Base-by-base conservation (phyloP, 2,888 invertebrate species). In the Autographa pulchrina region DNA sequence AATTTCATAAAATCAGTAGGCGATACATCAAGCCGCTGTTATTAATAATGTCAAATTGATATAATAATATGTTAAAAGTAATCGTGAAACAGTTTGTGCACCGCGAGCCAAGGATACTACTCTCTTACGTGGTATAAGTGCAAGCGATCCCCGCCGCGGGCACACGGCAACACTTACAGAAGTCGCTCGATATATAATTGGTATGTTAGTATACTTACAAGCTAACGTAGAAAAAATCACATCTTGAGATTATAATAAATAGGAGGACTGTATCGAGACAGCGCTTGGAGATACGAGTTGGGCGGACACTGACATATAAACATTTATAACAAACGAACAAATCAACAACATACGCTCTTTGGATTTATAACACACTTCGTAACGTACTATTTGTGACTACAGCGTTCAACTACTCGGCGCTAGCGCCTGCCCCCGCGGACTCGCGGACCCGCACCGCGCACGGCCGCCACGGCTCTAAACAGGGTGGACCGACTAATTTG, bases 231-330 rank as follows among this genome's bases (percentile, higher is more conserved):
- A 91, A 91, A 90, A 92, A 94, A 95, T 94, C 95, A 95, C 95
- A 94, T 92, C 91, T 94, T 92, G 94, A 94, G 92, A 94, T 94
- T 92, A 93, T 83, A 91, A 92, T 93, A 93, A 92, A 92, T 93
- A 93, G 93, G 93, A 93, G 92, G 91, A 90, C 90, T 90, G 88
- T 77, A 81, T 88, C 90, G 93, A 93, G 94, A 93, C 93, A 88
- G 92, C 94, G 93, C 92, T 85, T 88, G 92, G 94, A 93, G 93
- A 90, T 88, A 89, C 93, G 92, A 90, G 91, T 85, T 87, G 93
- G 93, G 92, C 93, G 92, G 92, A 91, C 91, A 80, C 89, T 85
- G 90, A 85, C 88, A 71, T 70, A 75, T 74, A 81, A 74, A 82
- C 80, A 82, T 77, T 80, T 80, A 84, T 79, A 85, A 84, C 79